Percentiles rank a stretch among this genome's conserved stretches.
phyloP scores from a whole-genome alignment of 2,113 vertebrate genomes.

The Indicator indicator region DNA sequence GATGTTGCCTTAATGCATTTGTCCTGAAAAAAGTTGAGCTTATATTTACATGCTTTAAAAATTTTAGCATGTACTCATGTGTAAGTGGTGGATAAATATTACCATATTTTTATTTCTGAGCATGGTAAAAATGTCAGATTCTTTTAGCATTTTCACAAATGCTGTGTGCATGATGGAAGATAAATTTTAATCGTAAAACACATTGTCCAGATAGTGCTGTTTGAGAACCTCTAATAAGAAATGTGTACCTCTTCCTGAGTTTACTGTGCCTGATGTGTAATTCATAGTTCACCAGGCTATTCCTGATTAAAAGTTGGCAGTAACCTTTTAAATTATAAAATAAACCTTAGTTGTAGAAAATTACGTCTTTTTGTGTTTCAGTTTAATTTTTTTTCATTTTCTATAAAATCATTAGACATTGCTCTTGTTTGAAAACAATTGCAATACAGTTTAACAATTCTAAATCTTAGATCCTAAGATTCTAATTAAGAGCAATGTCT shows the following conservation, averaged over 20 bases:
- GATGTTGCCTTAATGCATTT: not conserved
- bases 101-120: not conserved
- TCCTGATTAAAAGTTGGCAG: not conserved
- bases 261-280: not conserved
- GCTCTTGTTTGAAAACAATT: not conserved
- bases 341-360: not conserved
- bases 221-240: not conserved
- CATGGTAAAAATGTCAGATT: not conserved
- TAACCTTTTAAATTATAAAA: not conserved
- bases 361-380: fast-evolving
- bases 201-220: not conserved
- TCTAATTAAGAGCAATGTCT: not conserved
- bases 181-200: not conserved
- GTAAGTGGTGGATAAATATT: not conserved
- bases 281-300: not conserved
- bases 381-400: not conserved
- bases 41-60: not conserved
- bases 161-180: not conserved
- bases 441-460: not conserved
- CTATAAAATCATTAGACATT: not conserved
- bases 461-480: not conserved
- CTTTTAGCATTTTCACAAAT: not conserved
- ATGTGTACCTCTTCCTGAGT: not conserved
- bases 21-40: not conserved
- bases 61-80: not conserved